Percentiles rank a stretch among this genome's conserved stretches.
Conservation (phyloP, 2,888 invertebrate genomes). For the Thumatha senex region DNA sequence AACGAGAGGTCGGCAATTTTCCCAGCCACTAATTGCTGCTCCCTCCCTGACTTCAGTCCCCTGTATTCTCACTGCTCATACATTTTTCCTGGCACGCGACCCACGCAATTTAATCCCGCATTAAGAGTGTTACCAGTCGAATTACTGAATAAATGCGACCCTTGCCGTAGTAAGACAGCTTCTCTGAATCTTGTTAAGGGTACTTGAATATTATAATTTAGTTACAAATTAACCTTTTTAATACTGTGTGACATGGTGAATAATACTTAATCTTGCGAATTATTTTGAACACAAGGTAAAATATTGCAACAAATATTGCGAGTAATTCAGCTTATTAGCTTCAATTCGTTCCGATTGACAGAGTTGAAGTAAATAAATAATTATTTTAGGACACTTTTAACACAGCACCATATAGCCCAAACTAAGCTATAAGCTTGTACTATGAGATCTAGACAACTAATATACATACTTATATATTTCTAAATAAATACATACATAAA, state of each 20-base stretch:
- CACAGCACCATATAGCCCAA: no score
- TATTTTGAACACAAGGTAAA: background rate
- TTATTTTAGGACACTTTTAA: no score
- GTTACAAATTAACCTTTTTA: conserved; percentile 9
- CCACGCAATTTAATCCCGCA: conserved; percentile 53
- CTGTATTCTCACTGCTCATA: conserved; percentile 36
- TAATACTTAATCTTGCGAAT: conserved; percentile 3
- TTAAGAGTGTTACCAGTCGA: conserved; percentile 42
- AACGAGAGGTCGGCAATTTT: conserved; percentile 43
- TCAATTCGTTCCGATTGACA: no score
- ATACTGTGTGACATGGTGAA: background rate
- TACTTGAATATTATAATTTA: conserved; percentile 33
- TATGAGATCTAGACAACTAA: no score
- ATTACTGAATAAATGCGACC: conserved; percentile 49
- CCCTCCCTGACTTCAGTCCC: conserved; percentile 15
- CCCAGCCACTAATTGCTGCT: conserved; percentile 45
- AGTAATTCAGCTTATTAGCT: background rate
- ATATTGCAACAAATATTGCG: background rate
- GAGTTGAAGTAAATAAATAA: no score
- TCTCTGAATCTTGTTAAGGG: conserved; percentile 38
- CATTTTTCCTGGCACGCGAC: conserved; percentile 51
- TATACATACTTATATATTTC: no score
- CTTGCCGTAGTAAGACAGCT: conserved; percentile 36
- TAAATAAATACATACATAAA: no score
- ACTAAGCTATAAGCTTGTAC: no score